phyloP scores from a whole-genome alignment of 2,888 invertebrate genomes.

The Bombylius discolor region DNA sequence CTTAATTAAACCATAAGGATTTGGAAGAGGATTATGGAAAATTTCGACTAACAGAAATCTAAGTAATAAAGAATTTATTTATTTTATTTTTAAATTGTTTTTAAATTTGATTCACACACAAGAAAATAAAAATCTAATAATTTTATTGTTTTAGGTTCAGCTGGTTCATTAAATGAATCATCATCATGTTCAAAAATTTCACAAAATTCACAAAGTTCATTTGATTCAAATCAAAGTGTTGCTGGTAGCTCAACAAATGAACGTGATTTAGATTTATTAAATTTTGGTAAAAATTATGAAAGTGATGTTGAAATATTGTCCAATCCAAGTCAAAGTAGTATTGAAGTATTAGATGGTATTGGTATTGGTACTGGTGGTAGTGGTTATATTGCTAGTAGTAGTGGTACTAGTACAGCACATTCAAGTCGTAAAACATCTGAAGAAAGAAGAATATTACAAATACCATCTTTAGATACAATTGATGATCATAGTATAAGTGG shows the following conservation, averaged over 20 bases:
- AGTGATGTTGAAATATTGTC: slow-evolving; percentile 59
- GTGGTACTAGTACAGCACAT: not conserved
- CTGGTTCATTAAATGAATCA: slow-evolving; percentile 35
- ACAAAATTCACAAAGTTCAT: slow-evolving; percentile 29
- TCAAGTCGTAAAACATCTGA: slow-evolving; percentile 35
- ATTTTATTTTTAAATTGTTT: not conserved
- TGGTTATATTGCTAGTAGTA: not conserved
- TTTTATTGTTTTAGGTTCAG: slow-evolving; percentile 29
- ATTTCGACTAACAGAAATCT: not conserved
- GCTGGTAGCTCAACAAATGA: slow-evolving; percentile 34
- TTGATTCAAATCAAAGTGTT: slow-evolving; percentile 35
- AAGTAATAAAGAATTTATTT: not conserved
- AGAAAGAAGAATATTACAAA: slow-evolving; percentile 37
- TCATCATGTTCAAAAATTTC: slow-evolving; percentile 36
- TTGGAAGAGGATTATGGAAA: not conserved
- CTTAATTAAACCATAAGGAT: not conserved
- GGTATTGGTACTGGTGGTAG: slow-evolving; percentile 36
- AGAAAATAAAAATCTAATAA: not conserved
- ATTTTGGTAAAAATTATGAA: slow-evolving; percentile 35
- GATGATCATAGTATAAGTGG: slow-evolving; percentile 26
- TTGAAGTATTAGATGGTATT: slow-evolving; percentile 45
- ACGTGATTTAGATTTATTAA: slow-evolving; percentile 21
- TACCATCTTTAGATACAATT: slow-evolving; percentile 38
- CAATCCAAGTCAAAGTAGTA: slow-evolving; percentile 58
- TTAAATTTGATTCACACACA: not conserved